phyloP scores from a whole-genome alignment of 1,140 invertebrate species.

The Oryctes rhinoceros region DNA sequence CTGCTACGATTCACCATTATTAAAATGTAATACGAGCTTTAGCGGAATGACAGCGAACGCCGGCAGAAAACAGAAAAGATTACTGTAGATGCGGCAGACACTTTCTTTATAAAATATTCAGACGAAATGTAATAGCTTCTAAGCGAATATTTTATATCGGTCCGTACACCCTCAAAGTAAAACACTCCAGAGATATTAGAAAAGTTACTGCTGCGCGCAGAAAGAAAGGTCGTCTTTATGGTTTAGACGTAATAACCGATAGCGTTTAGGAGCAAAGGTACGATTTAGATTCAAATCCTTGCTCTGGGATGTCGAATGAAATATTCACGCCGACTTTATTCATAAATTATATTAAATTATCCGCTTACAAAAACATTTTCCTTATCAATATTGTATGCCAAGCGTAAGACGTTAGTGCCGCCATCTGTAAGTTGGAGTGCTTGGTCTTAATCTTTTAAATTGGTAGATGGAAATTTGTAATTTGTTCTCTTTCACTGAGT shows the following conservation, averaged over 20 bases:
- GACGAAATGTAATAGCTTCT: slow-evolving; percentile 33
- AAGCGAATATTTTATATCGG: slow-evolving; percentile 31
- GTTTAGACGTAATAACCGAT: slow-evolving; percentile 4
- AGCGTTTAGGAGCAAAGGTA: neutral
- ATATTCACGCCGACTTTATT: no score
- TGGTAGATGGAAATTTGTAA: no score
- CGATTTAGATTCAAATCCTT: slow-evolving; percentile 12
- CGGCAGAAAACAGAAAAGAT: slow-evolving; percentile 22
- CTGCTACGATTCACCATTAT: neutral
- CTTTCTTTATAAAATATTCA: slow-evolving; percentile 35
- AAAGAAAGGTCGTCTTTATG: slow-evolving; percentile 22
- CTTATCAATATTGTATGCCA: no score
- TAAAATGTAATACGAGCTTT: slow-evolving; percentile 29
- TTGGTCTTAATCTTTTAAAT: no score
- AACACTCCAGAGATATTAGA: slow-evolving; percentile 28
- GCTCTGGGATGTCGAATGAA: neutral
- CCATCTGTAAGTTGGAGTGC: no score
- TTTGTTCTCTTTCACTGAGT: no score
- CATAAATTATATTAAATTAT: no score
- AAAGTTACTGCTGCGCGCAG: neutral
- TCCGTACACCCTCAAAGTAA: slow-evolving; percentile 19
- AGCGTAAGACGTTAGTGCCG: no score
- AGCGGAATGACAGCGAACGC: slow-evolving; percentile 23
- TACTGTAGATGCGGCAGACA: slow-evolving; percentile 18
- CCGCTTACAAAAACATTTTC: no score